A percentile compares a stretch with the other conserved stretches of the same genome.
phyloP scores from a whole-genome alignment of 2,888 invertebrate genomes.

The Drosophila merina region DNA sequence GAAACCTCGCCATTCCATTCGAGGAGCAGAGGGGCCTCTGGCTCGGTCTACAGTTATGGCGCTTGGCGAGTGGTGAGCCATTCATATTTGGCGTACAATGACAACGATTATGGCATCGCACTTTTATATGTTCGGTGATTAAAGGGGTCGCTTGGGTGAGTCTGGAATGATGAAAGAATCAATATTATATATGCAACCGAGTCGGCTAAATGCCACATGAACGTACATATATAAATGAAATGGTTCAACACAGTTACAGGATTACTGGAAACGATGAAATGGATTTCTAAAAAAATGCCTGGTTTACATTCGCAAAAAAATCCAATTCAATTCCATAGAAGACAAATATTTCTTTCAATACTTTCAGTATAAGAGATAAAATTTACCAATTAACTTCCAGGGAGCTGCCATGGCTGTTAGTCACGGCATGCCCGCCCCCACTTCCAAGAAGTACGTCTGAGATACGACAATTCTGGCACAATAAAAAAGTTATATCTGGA shows the following conservation, averaged over 20 bases:
- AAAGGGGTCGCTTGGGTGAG: constrained; percentile 43
- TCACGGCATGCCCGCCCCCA: constrained; percentile 29
- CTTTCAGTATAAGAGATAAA: constrained; percentile 12
- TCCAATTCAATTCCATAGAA: not conserved
- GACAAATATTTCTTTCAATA: not conserved
- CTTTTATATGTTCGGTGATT: constrained; percentile 56
- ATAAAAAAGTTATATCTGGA: constrained; percentile 34
- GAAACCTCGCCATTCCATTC: constrained; percentile 49
- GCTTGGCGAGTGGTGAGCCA: constrained; percentile 13
- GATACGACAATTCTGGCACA: constrained; percentile 20
- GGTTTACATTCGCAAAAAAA: not conserved
- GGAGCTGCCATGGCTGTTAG: constrained; percentile 22
- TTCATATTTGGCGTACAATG: constrained; percentile 70
- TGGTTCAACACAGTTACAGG: constrained; percentile 11
- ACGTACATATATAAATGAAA: not conserved
- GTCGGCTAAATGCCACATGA: constrained; percentile 9
- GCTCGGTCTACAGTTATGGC: constrained; percentile 62
- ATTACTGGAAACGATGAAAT: not conserved
- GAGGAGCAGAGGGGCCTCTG: constrained; percentile 31
- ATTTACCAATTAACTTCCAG: constrained; percentile 18
- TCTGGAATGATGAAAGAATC: constrained; percentile 64
- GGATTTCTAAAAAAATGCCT: too few species aligned
- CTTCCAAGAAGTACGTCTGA: constrained; percentile 3
- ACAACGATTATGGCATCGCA: constrained; percentile 64
- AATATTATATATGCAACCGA: constrained; percentile 54